Evolutionary conservation across 2,797 vertebrate species (phyloP).

Genomic region (Calcarius lapponicus): DNA sequence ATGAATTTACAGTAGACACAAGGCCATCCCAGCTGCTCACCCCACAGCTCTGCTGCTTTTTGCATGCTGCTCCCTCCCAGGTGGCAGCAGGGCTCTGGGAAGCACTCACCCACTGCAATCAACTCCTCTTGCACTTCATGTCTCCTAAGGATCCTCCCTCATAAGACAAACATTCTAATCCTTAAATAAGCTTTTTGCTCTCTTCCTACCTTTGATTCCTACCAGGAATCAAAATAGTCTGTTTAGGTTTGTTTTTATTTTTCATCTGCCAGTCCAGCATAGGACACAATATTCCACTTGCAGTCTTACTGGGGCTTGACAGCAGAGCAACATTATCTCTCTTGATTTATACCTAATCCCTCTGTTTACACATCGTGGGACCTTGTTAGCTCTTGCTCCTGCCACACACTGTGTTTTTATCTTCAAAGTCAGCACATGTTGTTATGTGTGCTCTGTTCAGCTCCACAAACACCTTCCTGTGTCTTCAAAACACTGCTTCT

Average conservation of each 20-base stretch:
- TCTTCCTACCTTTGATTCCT: background rate
- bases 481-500: background rate
- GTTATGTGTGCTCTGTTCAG: background rate
- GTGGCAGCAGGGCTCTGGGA: background rate
- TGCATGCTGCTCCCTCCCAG: background rate
- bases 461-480: background rate
- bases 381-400: constrained; percentile 29
- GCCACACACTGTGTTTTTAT: background rate
- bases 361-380: constrained; percentile 32
- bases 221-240: constrained; percentile 17
- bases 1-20: background rate
- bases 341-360: constrained; percentile 46
- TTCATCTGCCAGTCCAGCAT: background rate
- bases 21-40: background rate
- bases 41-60: background rate
- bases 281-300: background rate
- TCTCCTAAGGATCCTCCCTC: background rate
- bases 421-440: background rate
- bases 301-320: constrained; percentile 11
- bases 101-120: background rate
- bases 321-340: constrained; percentile 33
- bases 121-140: background rate
- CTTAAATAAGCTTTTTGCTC: constrained; percentile 1
- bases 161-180: constrained; percentile 13
- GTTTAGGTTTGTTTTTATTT: background rate